These are phyloP conservation scores for Drosophila multiciliata DNA, from an alignment of 2,888 invertebrate species.

Conservation along the genomic window DNA sequence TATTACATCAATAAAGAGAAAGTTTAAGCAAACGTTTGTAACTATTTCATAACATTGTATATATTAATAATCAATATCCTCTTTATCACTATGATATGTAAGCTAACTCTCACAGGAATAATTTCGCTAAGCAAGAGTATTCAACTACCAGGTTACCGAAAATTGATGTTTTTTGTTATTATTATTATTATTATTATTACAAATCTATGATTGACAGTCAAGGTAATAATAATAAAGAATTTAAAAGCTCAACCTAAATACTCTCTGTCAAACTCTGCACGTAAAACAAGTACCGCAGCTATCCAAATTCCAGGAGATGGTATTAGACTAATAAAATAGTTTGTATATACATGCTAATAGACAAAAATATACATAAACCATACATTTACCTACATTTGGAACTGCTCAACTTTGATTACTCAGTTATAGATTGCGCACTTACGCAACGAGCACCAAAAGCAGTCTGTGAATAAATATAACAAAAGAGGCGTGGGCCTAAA, in stretches of 20 bases:
- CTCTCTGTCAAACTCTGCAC: not conserved
- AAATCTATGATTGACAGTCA: not conserved
- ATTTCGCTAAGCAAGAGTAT: not conserved
- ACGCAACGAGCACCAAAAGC: not conserved
- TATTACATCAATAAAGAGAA: too few species aligned
- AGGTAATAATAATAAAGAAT: not conserved
- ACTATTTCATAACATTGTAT: not conserved
- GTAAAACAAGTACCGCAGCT: constrained; percentile 7
- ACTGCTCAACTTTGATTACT: constrained; percentile 8
- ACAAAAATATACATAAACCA: constrained; percentile 3
- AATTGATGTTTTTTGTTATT: not conserved
- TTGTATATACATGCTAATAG: not conserved
- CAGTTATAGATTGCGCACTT: constrained; percentile 1
- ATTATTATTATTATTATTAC: not conserved
- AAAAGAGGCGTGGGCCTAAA: constrained; percentile 5
- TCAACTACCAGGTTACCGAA: not conserved
- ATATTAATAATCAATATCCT: not conserved
- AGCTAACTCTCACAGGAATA: not conserved
- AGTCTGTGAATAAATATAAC: not conserved
- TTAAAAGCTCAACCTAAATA: not conserved
- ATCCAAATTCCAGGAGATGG: constrained; percentile 8
- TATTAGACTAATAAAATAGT: constrained; percentile 9
- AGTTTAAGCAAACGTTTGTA: too few species aligned
- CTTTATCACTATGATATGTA: not conserved
- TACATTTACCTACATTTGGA: not conserved